Evolutionary conservation across 2,888 invertebrate genomes (phyloP).

Genomic region (Anagyrus pseudococci): DNA sequence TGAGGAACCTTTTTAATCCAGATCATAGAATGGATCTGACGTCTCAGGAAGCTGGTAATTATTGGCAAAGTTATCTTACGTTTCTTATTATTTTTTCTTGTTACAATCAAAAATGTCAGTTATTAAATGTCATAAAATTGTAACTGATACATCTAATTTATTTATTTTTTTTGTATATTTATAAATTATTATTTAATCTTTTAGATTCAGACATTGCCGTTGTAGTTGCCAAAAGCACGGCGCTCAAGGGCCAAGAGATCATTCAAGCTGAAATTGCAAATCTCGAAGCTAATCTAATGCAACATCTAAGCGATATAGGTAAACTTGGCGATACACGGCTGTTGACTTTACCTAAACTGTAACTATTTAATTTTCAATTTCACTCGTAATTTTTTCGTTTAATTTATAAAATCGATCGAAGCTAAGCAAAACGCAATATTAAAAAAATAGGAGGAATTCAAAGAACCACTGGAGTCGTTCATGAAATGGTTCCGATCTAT

Average conservation of each 20-base stretch:
- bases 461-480: conserved; percentile 78
- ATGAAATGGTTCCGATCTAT: conserved; percentile 86
- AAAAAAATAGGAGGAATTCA: conserved; percentile 87
- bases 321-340: conserved; percentile 39
- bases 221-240: conserved; percentile 77
- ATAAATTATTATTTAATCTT: no score
- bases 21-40: conserved; percentile 99
- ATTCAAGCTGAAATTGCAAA: conserved; percentile 77
- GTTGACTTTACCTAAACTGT: neutral
- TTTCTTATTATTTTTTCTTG: no score
- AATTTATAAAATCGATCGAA: conserved; percentile 67
- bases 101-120: no score
- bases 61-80: conserved; percentile 81
- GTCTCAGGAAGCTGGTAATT: conserved; percentile 99
- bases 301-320: conserved; percentile 72
- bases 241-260: conserved; percentile 77
- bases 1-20: conserved; percentile 97
- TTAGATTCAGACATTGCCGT: conserved; percentile 69
- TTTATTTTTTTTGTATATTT: no score
- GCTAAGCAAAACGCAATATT: conserved; percentile 77
- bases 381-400: neutral
- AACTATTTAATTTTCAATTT: no score
- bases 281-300: conserved; percentile 71
- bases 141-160: no score
- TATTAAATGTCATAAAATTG: no score